Percentiles rank a stretch among this genome's conserved stretches.
Evolutionary conservation across 2,113 vertebrate genomes (phyloP).

Genomic region (Nettapus auritus): DNA sequence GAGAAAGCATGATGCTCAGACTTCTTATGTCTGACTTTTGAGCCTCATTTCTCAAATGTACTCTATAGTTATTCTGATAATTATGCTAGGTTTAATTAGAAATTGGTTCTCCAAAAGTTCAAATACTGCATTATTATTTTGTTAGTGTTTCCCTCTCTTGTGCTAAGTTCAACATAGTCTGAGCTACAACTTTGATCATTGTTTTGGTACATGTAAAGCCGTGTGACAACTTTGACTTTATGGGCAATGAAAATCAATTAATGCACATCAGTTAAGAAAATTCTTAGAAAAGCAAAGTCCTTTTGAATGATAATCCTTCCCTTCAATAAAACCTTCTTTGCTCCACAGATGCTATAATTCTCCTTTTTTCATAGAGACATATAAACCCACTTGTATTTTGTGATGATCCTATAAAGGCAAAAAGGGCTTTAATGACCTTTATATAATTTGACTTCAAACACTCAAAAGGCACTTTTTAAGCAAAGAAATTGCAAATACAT

Average conservation of each 20-base stretch:
- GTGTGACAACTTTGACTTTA: neutral
- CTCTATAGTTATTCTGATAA: neutral
- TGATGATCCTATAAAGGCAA: neutral
- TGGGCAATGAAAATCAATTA: neutral
- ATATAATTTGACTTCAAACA: neutral
- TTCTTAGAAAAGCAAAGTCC: neutral
- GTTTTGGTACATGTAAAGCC: neutral
- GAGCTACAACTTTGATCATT: conserved; percentile 1
- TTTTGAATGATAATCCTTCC: neutral
- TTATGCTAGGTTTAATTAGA: conserved; percentile 31
- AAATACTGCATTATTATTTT: neutral
- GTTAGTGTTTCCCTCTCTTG: neutral
- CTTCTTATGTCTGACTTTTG: conserved; percentile 33
- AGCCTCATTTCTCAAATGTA: conserved; percentile 18
- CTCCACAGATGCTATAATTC: neutral
- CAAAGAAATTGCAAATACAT: neutral
- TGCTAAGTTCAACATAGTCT: neutral
- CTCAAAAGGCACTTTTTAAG: neutral
- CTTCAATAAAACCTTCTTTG: neutral
- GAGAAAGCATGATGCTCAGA: conserved; percentile 3
- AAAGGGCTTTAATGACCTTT: neutral
- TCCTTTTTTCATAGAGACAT: neutral
- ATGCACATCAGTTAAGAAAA: neutral
- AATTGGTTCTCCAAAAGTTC: conserved; percentile 5
- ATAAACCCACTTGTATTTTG: neutral